phyloP scores from a whole-genome alignment of 1,140 invertebrate genomes.

The Drosophila micromelanica region DNA sequence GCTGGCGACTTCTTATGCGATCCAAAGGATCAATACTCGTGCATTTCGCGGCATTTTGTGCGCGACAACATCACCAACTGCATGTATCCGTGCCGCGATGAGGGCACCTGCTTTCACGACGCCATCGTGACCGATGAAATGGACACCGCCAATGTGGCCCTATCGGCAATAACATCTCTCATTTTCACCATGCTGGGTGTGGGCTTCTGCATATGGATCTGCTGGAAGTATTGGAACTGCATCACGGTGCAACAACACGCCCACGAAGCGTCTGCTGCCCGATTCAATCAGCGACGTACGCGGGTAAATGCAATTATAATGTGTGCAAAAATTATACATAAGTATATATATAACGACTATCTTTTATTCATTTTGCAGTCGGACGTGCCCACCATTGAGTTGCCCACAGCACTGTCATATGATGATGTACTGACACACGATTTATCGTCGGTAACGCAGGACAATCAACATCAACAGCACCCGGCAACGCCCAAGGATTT shows the following conservation, averaged over 20 bases:
- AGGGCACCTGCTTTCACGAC: slow-evolving; percentile 74
- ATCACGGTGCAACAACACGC: slow-evolving; percentile 80
- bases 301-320: slow-evolving; percentile 47
- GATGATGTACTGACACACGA: slow-evolving; percentile 46
- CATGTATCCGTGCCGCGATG: slow-evolving; percentile 76
- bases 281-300: slow-evolving; percentile 60
- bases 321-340: neutral
- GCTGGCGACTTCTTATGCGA: slow-evolving; percentile 72
- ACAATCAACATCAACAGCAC: slow-evolving; percentile 43
- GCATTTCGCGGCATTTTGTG: slow-evolving; percentile 78
- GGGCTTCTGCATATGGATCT: slow-evolving; percentile 80
- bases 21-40: slow-evolving; percentile 73
- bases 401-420: slow-evolving; percentile 52
- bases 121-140: slow-evolving; percentile 58
- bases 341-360: neutral
- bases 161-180: slow-evolving; percentile 80
- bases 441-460: slow-evolving; percentile 33
- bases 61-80: slow-evolving; percentile 80
- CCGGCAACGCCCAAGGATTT: slow-evolving; percentile 78
- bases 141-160: slow-evolving; percentile 74
- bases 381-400: slow-evolving; percentile 74
- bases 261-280: slow-evolving; percentile 73
- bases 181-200: slow-evolving; percentile 83
- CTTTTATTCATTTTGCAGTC: slow-evolving; percentile 29
- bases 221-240: slow-evolving; percentile 83